phyloP scores from a whole-genome alignment of 2,113 vertebrate species.

The Lampris megalopsis region DNA sequence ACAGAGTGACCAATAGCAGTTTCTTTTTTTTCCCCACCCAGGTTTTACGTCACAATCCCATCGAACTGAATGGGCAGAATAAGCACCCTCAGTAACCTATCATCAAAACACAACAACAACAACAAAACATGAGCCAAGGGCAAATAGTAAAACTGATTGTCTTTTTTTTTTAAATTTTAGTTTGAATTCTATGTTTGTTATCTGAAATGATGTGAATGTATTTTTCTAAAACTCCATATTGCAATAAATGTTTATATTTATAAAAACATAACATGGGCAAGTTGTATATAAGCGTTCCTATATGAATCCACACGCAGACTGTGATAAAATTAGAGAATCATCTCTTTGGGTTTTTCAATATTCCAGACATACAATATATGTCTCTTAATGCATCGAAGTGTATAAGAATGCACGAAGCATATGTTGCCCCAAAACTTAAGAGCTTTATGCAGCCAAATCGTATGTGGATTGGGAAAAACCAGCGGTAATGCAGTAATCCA shows the following conservation, averaged over 20 bases:
- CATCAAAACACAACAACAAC: conserved; percentile 64
- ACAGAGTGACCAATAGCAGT: conserved; percentile 25
- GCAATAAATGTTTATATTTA: conserved; percentile 99
- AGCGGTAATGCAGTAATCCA: conserved; percentile 69
- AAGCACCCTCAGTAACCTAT: conserved; percentile 83
- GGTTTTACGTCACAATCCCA: conserved; percentile 41
- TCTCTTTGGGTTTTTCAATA: conserved; percentile 9
- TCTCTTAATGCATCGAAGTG: conserved; percentile 44
- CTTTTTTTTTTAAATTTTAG: conserved; percentile 73
- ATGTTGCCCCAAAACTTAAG: conserved; percentile 56
- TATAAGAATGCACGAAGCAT: conserved; percentile 51
- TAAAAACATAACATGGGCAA: conserved; percentile 80
- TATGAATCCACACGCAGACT: background rate
- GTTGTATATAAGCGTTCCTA: background rate
- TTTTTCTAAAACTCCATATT: conserved; percentile 99
- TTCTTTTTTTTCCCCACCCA: conserved; percentile 3
- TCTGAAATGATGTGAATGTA: conserved; percentile 99
- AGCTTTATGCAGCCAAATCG: conserved; percentile 60
- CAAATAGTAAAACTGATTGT: conserved; percentile 77
- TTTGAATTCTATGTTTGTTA: conserved; percentile 93
- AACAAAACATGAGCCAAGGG: conserved; percentile 91
- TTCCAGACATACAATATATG: conserved; percentile 26
- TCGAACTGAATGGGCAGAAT: conserved; percentile 55
- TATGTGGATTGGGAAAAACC: conserved; percentile 34
- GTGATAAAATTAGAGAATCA: background rate